These are phyloP conservation scores for Notolabrus celidotus DNA, from an alignment of 2,797 vertebrate genomes.

Conservation along the genomic window DNA sequence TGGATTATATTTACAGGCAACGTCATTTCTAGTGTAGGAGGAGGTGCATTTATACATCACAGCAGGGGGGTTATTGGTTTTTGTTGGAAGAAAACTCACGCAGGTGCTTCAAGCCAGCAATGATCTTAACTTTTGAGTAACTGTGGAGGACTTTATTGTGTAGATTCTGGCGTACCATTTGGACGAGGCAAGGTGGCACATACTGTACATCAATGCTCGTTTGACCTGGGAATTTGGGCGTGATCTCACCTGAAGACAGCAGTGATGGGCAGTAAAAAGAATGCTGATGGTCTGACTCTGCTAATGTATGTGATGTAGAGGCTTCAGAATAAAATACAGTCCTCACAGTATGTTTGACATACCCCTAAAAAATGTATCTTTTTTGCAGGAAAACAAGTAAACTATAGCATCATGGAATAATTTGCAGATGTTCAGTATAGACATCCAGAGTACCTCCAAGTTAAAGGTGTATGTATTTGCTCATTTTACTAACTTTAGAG, in stretches of 20 bases:
- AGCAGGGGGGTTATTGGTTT: not conserved
- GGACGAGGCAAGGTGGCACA: too few relatives aligned
- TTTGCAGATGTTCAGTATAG: not conserved
- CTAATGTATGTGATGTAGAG: not conserved
- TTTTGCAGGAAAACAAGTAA: not conserved
- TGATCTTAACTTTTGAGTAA: not conserved
- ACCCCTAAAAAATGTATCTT: not conserved
- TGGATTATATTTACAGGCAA: constrained; percentile 1
- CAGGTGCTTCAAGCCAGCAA: not conserved
- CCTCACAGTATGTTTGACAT: not conserved
- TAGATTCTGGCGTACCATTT: too few relatives aligned
- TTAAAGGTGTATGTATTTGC: too few relatives aligned
- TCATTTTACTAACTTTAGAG: too few relatives aligned
- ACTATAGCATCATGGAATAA: not conserved
- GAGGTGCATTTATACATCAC: not conserved
- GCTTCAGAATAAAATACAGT: too few relatives aligned
- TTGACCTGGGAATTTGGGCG: too few relatives aligned
- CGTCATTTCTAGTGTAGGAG: not conserved
- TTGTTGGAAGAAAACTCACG: constrained; percentile 5
- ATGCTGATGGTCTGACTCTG: not conserved
- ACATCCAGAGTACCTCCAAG: not conserved
- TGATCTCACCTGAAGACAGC: too few relatives aligned
- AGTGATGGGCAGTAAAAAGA: too few relatives aligned
- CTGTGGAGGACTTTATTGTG: too few relatives aligned
- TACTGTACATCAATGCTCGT: too few relatives aligned